These are phyloP conservation scores for Chiloscyllium plagiosum DNA, from an alignment of 2,113 vertebrate genomes.

Conservation along the genomic window DNA sequence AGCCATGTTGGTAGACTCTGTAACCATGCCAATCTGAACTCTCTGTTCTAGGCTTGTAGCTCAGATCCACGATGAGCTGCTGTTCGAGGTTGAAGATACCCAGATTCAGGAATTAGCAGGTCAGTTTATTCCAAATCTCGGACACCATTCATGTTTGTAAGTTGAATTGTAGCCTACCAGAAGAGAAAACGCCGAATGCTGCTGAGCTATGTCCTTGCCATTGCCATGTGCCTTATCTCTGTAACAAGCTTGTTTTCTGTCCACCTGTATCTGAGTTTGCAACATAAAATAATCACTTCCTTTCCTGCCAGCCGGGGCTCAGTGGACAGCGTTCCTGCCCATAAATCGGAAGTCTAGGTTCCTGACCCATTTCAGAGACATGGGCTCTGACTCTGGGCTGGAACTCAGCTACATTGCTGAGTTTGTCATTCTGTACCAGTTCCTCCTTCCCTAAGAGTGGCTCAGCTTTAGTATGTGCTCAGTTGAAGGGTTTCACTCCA, in stretches of 20 bases:
- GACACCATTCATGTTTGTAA: neutral
- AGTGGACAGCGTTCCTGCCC: neutral
- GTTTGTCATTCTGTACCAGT: neutral
- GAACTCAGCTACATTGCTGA: neutral
- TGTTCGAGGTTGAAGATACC: conserved; percentile 80
- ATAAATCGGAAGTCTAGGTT: neutral
- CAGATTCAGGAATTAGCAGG: conserved; percentile 76
- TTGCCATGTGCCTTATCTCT: neutral
- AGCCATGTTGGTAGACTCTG: neutral
- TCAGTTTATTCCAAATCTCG: conserved; percentile 43
- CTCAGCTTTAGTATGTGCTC: neutral
- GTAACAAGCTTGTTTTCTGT: neutral
- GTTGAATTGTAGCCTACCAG: neutral
- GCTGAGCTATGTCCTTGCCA: neutral
- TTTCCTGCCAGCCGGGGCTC: neutral
- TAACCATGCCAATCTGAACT: neutral
- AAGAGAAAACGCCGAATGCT: neutral
- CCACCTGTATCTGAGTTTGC: neutral
- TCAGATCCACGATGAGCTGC: conserved; percentile 85
- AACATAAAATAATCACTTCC: neutral
- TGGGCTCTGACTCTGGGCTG: neutral
- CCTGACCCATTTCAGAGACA: neutral
- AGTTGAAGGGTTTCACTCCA: neutral
- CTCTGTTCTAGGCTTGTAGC: conserved; percentile 67
- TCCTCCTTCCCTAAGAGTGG: neutral